phyloP scores from a whole-genome alignment of 1,140 invertebrate species.

The Campodea augens region DNA sequence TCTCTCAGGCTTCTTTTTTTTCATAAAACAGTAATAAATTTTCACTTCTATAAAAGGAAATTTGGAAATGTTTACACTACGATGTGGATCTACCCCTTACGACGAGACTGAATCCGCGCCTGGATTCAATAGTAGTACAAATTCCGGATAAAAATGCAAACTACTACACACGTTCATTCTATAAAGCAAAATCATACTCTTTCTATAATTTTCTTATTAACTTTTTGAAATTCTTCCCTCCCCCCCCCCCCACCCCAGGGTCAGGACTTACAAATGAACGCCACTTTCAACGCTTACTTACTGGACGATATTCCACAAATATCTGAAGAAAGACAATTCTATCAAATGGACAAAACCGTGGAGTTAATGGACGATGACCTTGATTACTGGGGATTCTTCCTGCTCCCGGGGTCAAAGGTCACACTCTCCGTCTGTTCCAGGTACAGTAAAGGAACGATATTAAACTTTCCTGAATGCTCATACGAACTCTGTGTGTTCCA shows the following conservation, averaged over 20 bases:
- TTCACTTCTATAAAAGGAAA: too few species aligned
- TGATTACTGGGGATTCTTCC: slow-evolving; percentile 75
- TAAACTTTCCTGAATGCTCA: background rate
- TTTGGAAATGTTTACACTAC: too few species aligned
- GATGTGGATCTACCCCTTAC: too few species aligned
- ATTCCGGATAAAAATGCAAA: background rate
- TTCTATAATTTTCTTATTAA: slow-evolving; percentile 12
- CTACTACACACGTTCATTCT: background rate
- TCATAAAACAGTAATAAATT: too few species aligned
- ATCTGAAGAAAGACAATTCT: slow-evolving; percentile 45
- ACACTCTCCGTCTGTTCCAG: slow-evolving; percentile 57
- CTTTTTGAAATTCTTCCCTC: slow-evolving; percentile 13
- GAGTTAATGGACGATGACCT: slow-evolving; percentile 60
- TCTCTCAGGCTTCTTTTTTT: too few species aligned
- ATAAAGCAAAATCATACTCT: background rate
- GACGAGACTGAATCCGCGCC: background rate
- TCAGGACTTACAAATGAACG: slow-evolving; percentile 56
- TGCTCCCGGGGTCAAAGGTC: slow-evolving; percentile 52
- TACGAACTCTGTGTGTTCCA: too few species aligned
- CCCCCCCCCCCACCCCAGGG: too few species aligned
- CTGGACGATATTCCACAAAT: slow-evolving; percentile 43
- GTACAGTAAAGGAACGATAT: slow-evolving; percentile 20
- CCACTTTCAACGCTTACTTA: slow-evolving; percentile 60
- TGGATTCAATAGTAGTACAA: background rate
- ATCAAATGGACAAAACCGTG: slow-evolving; percentile 59